A percentile compares a stretch with the other conserved stretches of the same genome.
Evolutionary conservation across 1,140 invertebrate genomes (phyloP).

Genomic region (Aleiodes sp.): DNA sequence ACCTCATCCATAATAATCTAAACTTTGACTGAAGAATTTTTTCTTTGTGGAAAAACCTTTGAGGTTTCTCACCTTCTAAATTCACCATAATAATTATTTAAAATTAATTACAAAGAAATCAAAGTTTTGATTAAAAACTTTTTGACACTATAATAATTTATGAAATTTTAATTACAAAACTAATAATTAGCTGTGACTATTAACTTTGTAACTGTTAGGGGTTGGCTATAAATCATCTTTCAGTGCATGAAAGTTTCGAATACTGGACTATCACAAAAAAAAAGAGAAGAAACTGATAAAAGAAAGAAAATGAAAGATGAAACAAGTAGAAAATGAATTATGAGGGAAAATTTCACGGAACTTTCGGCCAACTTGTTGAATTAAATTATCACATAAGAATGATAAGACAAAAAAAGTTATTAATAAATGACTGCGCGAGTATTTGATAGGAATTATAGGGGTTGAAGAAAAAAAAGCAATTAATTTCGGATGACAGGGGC

Average conservation of each 20-base stretch:
- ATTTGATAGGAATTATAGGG: neutral
- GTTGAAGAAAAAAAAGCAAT: too few species aligned
- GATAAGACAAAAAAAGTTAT: neutral
- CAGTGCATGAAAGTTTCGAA: neutral
- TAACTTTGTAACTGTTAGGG: conserved; percentile 1
- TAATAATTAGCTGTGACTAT: conserved; percentile 4
- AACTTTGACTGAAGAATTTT: too few species aligned
- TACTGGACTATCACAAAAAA: neutral
- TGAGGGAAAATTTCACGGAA: neutral
- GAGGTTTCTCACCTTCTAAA: neutral
- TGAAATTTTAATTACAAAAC: conserved; percentile 1
- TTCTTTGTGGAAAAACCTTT: too few species aligned
- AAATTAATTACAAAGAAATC: neutral
- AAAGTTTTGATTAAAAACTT: conserved; percentile 5
- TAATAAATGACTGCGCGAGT: neutral
- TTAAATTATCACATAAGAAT: neutral
- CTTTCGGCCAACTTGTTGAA: neutral
- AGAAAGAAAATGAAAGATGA: neutral
- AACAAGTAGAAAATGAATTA: neutral
- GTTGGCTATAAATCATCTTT: conserved; percentile 3
- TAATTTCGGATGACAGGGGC: too few species aligned
- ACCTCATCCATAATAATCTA: too few species aligned
- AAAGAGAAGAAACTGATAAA: neutral
- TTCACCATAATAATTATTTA: neutral
- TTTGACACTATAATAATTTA: neutral